Evolutionary conservation across 2,888 invertebrate species (phyloP), one percentile per base, ranked within the genome.

Genomic region (Heliconius erato): DNA sequence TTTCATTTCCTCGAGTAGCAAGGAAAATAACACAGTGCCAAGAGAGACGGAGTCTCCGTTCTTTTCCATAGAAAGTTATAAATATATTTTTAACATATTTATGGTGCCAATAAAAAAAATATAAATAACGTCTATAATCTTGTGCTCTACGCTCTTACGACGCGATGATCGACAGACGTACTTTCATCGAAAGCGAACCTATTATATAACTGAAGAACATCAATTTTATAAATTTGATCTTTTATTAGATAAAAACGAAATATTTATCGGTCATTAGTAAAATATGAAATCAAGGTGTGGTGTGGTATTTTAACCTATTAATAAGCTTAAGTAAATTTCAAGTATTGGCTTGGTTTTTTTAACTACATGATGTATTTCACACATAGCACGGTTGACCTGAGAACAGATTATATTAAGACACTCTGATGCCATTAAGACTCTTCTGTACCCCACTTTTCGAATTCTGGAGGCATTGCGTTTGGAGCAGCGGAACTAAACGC

Each of bases 111-210:
- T 63, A 7, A 67, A 67, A 16, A 28, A 28, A 2, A 32, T 67
- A 67, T 32, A 63, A 63, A 28, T 28, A 35, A 69, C 23, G 16
- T 69, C 9, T 69, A 23, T 35, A 69, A 2, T 35, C 23, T 69
- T 11, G 35, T 54, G 9, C 11, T 28, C 26, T 28, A 54, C 11
- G 19, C 14, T 74, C 0, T 74, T 74, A 19, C 19, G 28, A 49
- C 49, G 49, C 16, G 49, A 7, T 19, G 44, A 44, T 44, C 26
- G 54, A 74, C 28, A 19, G 49, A 54, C 49, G 49, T 74, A 28
- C 54, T 74, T 74, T 74, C 74, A 11, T 74, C 74, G 74, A 74
- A 74, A 74, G 49, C 28, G 19, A 54, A 74, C 28, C 28, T 54
- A 28, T 74, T 54, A 74, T 28, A 28, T 74, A 74, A 74, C 32